Percentiles rank a stretch among this genome's conserved stretches.
Conservation (phyloP, 2,888 invertebrate genomes). For the Synergus japonicus region DNA sequence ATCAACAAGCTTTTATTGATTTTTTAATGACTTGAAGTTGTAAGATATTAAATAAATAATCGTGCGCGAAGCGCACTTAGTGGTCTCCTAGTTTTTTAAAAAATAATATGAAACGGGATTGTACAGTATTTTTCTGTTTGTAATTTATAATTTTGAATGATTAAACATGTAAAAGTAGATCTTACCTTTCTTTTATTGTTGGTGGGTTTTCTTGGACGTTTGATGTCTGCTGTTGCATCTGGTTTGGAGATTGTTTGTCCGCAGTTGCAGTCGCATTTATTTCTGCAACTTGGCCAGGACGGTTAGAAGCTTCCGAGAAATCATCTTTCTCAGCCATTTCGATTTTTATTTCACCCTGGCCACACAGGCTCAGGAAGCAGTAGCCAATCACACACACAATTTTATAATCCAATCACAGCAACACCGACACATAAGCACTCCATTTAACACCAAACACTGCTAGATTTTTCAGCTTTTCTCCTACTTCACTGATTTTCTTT, state of each 20-base stretch:
- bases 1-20: no score
- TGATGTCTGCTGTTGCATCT: slow-evolving; percentile 53
- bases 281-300: slow-evolving; percentile 19
- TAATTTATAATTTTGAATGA: no score
- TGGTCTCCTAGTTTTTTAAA: no score
- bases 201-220: slow-evolving; percentile 59
- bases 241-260: slow-evolving; percentile 42
- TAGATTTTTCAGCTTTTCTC: neutral
- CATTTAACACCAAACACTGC: neutral
- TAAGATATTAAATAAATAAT: no score
- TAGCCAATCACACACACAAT: slow-evolving; percentile 66
- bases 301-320: slow-evolving; percentile 49
- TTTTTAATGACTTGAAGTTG: no score
- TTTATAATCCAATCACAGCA: slow-evolving; percentile 6
- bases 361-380: slow-evolving; percentile 64
- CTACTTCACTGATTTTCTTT: neutral
- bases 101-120: no score
- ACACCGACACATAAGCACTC: neutral
- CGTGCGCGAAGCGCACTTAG: no score
- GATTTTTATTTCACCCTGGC: slow-evolving; percentile 51
- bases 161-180: neutral
- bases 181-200: slow-evolving; percentile 10
- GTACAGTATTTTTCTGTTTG: no score
- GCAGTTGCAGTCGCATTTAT: slow-evolving; percentile 42
- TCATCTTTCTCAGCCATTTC: slow-evolving; percentile 66